Evolutionary conservation across 2,888 invertebrate species (phyloP).

Genomic region (Habrosyne pyritoides): DNA sequence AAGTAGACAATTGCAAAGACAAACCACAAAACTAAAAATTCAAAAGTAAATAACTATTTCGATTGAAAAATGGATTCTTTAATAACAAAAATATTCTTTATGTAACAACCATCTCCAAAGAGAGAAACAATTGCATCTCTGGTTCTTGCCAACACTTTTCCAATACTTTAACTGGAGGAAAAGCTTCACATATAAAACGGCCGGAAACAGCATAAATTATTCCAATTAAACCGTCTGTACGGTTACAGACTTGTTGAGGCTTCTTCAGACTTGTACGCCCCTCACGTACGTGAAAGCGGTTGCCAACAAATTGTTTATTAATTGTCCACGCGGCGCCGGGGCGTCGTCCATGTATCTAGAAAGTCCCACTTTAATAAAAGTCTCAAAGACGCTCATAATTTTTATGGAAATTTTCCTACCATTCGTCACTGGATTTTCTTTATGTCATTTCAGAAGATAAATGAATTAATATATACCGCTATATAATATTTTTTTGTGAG

Average conservation of each 20-base stretch:
- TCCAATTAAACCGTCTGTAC: constrained; percentile 2
- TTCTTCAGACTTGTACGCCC: background rate
- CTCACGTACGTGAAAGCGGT: background rate
- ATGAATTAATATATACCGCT: background rate
- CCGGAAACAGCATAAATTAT: background rate
- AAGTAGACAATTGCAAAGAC: too few relatives aligned
- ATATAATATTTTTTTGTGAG: background rate
- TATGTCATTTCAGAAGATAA: constrained; percentile 3
- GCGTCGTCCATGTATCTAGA: background rate
- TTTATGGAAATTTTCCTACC: background rate
- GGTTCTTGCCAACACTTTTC: background rate
- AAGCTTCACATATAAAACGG: background rate
- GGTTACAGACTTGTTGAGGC: background rate
- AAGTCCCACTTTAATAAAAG: constrained; percentile 6
- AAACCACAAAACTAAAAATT: too few relatives aligned
- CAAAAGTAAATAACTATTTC: too few relatives aligned
- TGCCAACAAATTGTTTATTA: constrained; percentile 7
- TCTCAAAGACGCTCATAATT: background rate
- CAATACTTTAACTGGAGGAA: background rate
- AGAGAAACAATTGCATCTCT: background rate
- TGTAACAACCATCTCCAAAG: too few relatives aligned
- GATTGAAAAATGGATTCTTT: too few relatives aligned
- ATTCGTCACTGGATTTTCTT: constrained; percentile 4
- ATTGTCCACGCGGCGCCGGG: constrained; percentile 4
- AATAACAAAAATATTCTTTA: too few relatives aligned